These are phyloP conservation scores for Drosophila anomalata DNA, from an alignment of 2,888 invertebrate genomes.

Conservation along the genomic window DNA sequence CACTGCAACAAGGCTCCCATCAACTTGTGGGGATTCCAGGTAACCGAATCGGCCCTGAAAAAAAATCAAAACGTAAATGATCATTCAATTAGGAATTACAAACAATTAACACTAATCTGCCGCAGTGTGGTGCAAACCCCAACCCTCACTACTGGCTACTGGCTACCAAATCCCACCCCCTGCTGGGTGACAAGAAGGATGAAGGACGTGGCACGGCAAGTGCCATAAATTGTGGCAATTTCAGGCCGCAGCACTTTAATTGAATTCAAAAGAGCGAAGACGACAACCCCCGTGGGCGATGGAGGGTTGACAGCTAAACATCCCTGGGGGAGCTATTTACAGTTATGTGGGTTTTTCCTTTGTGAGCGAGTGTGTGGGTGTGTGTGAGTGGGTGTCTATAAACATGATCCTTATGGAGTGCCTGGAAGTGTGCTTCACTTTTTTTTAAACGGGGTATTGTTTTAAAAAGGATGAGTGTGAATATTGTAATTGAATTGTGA, in stretches of 20 bases:
- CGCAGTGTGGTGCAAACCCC: constrained; percentile 39
- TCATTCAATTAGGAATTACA: constrained; percentile 81
- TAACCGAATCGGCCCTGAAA: constrained; percentile 95
- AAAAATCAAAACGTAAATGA: constrained; percentile 69
- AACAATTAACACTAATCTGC: constrained; percentile 82
- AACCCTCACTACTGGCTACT: not conserved
- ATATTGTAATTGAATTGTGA: not conserved
- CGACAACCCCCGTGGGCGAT: constrained; percentile 45
- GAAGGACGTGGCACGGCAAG: constrained; percentile 46
- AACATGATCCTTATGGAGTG: constrained; percentile 75
- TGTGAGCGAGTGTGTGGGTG: constrained; percentile 13
- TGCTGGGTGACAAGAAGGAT: constrained; percentile 37
- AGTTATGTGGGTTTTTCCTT: constrained; percentile 58
- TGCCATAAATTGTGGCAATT: constrained; percentile 80
- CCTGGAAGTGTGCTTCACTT: constrained; percentile 57
- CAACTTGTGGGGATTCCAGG: constrained; percentile 99
- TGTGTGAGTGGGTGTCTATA: constrained; percentile 62
- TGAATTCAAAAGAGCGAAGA: constrained; percentile 76
- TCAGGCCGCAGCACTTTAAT: constrained; percentile 81
- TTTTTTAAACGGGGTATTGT: constrained; percentile 17
- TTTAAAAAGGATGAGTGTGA: not conserved
- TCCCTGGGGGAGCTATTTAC: constrained; percentile 84
- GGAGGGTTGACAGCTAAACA: constrained; percentile 77
- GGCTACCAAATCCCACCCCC: constrained; percentile 7
- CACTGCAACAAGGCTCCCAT: constrained; percentile 99